These are phyloP conservation scores for Chaetogeoica ovagalla DNA, from an alignment of 2,888 invertebrate genomes.

Conservation along the genomic window DNA sequence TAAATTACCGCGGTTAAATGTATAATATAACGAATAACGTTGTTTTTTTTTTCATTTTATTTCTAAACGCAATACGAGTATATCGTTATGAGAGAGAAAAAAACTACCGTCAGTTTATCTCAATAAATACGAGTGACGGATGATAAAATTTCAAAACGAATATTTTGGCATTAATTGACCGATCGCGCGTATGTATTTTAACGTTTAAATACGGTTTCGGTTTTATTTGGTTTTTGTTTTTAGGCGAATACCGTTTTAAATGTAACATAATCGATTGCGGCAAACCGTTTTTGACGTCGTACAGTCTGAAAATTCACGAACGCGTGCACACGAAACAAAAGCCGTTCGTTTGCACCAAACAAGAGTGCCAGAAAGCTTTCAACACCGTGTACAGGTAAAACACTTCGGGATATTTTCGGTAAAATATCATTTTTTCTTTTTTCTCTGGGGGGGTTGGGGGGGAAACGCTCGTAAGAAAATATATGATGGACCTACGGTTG, in stretches of 20 bases:
- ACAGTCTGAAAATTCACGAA: conserved; percentile 91
- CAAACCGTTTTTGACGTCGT: conserved; percentile 91
- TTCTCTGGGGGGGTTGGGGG: not conserved
- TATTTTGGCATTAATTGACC: not conserved
- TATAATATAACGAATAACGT: no score
- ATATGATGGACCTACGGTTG: conserved; percentile 45
- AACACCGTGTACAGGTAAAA: conserved; percentile 85
- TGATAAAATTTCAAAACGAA: not conserved
- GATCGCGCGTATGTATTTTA: not conserved
- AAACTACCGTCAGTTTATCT: no score
- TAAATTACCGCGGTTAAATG: no score
- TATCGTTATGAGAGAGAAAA: not conserved
- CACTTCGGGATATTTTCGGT: conserved; percentile 50
- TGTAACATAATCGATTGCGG: conserved; percentile 85
- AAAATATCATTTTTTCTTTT: not conserved
- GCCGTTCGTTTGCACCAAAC: conserved; percentile 83
- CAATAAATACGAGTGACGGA: no score
- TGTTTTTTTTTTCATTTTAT: no score
- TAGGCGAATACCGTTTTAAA: conserved; percentile 93
- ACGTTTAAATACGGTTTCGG: not conserved
- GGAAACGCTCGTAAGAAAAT: conserved; percentile 17
- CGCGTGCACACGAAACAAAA: conserved; percentile 90
- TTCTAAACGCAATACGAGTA: not conserved
- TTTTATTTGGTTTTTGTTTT: not conserved
- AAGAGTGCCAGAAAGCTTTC: conserved; percentile 87